Evolutionary conservation across 2,113 vertebrate genomes (phyloP), one percentile per base, ranked within the genome.

Genomic region (Clarias macrocephalus): DNA sequence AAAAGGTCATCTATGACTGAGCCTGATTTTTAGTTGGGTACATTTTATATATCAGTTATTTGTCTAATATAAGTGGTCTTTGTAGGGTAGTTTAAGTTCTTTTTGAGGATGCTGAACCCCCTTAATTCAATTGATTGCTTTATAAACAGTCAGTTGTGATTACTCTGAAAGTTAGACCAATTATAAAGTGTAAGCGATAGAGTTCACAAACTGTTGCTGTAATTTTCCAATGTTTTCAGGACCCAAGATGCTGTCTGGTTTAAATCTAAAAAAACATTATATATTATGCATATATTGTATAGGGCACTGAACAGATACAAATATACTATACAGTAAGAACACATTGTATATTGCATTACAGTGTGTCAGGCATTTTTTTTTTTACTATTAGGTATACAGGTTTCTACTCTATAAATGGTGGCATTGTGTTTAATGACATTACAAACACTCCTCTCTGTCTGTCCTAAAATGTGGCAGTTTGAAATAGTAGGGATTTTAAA

Each of bases 381-480:
- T 12, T 23, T 75, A 37, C 37, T 21, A 10, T 48, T 75, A 75
- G 10, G 72, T 75, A 48, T 75, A 75, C 72, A 48, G 37, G 9
- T 75, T 75, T 75, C 33, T 75, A 48, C 48, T 8, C 6, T 6
- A 7, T 48, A 48, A 42, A 48, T 8, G 48, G 48, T 48, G 48
- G 68, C 13, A 16, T 60, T 84, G 23, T 33, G 23, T n/a, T 42
- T 37, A 72, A 28, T 60, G 37, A 66, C 85, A 79, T 84, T 75
- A 82, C 57, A 81, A 70, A 88, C 59, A 60, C 21, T 59, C 59
- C 21, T 19, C 15, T 84, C 65, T 84, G 63, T 81, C 57, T 52
- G n/a, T 37, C 9, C 70, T 87, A n/a, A 10, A 73, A 87, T 85
- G 28, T 28, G 73, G 70, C 37, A 60, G 52, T 21, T 76, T 52